These are phyloP conservation scores for Barypeithes pellucidus DNA, from an alignment of 2,888 invertebrate genomes.

Conservation along the genomic window DNA sequence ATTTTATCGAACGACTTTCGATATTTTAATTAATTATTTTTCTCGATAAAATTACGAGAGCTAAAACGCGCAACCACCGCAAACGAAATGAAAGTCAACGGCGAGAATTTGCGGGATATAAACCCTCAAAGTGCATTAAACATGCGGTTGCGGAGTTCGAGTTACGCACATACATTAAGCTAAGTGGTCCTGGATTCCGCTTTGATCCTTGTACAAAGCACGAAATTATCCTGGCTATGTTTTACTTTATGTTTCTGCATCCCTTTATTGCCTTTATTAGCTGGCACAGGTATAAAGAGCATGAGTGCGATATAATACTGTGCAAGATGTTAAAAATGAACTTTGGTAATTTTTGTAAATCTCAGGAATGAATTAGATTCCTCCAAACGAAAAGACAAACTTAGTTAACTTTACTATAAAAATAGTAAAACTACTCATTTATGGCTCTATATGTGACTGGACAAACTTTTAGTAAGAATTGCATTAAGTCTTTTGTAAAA, in stretches of 20 bases:
- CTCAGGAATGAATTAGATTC: too few relatives aligned
- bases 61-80: constrained; percentile 40
- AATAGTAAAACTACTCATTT: too few relatives aligned
- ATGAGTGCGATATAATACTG: background rate
- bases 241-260: constrained; percentile 46
- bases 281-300: constrained; percentile 29
- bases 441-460: too few relatives aligned
- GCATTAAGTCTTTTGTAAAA: too few relatives aligned
- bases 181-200: constrained; percentile 63
- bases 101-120: constrained; percentile 33
- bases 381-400: too few relatives aligned
- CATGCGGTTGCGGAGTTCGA: constrained; percentile 40
- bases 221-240: constrained; percentile 50
- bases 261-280: constrained; percentile 35
- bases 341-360: constrained; percentile 4
- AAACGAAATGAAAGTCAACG: constrained; percentile 33
- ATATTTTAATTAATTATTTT: too few relatives aligned
- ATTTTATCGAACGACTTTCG: too few relatives aligned
- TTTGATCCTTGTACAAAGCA: constrained; percentile 68
- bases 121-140: constrained; percentile 53
- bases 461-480: too few relatives aligned
- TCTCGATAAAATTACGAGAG: constrained; percentile 9
- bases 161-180: constrained; percentile 63
- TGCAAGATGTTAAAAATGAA: constrained; percentile 23
- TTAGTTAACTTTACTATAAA: too few relatives aligned